Conservation (phyloP, 2,888 invertebrate species). For the Trissonchulus latispiculum region DNA sequence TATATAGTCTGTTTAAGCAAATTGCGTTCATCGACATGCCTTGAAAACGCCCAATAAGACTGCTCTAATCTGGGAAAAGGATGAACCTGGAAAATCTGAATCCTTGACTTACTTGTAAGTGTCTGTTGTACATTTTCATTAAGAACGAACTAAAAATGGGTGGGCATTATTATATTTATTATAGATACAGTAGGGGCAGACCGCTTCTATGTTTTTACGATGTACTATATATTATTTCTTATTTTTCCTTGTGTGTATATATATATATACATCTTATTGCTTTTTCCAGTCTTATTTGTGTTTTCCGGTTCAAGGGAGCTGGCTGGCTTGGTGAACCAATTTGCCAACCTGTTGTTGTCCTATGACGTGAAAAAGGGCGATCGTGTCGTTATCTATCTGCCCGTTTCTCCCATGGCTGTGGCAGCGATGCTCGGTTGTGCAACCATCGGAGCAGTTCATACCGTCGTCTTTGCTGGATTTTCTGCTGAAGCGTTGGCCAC, state of each 20-base stretch:
- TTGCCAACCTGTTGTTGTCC: conserved; percentile 45
- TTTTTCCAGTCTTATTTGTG: too few relatives aligned
- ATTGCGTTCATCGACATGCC: conserved; percentile 49
- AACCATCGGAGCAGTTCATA: conserved; percentile 51
- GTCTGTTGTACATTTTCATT: too few relatives aligned
- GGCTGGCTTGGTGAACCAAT: conserved; percentile 43
- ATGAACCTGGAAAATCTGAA: conserved; percentile 48
- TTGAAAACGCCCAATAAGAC: conserved; percentile 40
- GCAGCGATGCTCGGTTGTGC: conserved; percentile 51
- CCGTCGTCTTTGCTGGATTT: conserved; percentile 52
- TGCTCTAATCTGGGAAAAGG: conserved; percentile 50
- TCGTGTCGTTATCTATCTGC: conserved; percentile 49
- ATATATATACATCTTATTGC: too few relatives aligned
- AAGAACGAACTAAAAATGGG: too few relatives aligned
- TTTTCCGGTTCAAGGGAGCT: too few relatives aligned
- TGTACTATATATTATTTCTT: too few relatives aligned
- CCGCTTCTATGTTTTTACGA: too few relatives aligned
- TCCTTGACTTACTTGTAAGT: conserved; percentile 41
- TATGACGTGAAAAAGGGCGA: conserved; percentile 48
- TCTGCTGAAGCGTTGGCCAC: conserved; percentile 49
- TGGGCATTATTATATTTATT: too few relatives aligned
- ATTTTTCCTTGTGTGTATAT: too few relatives aligned
- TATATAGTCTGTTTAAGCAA: conserved; percentile 28
- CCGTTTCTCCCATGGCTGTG: conserved; percentile 47
- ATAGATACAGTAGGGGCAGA: too few relatives aligned